Evolutionary conservation across 2,113 vertebrate genomes (phyloP).

Genomic region (Hypocryptadius cinnamomeus): DNA sequence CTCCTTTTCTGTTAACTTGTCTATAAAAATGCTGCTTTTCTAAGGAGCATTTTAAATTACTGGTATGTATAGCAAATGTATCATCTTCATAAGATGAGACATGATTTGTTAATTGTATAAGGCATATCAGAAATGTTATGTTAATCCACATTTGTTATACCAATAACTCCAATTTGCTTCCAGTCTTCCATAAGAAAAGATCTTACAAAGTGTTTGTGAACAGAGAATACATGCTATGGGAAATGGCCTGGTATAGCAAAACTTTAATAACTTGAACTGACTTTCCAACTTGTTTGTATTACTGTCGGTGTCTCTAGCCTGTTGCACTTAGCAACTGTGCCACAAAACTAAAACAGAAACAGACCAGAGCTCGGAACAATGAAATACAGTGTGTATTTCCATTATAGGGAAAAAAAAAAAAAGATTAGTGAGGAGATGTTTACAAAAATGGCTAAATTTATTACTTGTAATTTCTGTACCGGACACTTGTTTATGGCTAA

Average conservation of each 20-base stretch:
- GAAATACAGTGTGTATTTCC: conserved; percentile 21
- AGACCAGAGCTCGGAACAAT: conserved; percentile 39
- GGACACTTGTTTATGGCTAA: conserved; percentile 31
- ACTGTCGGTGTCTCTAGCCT: conserved; percentile 10
- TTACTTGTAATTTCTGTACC: conserved; percentile 22
- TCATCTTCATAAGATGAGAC: conserved; percentile 69
- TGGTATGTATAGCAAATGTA: conserved; percentile 40
- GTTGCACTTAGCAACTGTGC: conserved; percentile 59
- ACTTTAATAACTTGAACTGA: conserved; percentile 10
- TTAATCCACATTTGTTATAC: conserved; percentile 46
- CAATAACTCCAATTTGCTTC: conserved; percentile 40
- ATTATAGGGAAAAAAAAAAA: conserved; percentile 45
- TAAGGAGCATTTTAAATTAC: conserved; percentile 58
- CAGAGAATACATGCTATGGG: neutral
- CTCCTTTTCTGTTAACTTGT: conserved; percentile 57
- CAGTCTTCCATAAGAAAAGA: conserved; percentile 40
- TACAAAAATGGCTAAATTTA: conserved; percentile 51
- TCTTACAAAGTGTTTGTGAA: conserved; percentile 15
- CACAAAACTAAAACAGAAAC: conserved; percentile 55
- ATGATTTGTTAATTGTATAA: conserved; percentile 51
- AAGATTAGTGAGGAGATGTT: conserved; percentile 31
- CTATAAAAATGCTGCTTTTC: conserved; percentile 39
- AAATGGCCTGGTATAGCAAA: conserved; percentile 27
- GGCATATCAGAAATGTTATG: conserved; percentile 17
- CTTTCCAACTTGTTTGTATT: conserved; percentile 42